Evolutionary conservation across 35 echinoderm and acorn worm species (phyloP), one percentile per base, ranked within the genome.

Genomic region (Anneissia japonica): DNA sequence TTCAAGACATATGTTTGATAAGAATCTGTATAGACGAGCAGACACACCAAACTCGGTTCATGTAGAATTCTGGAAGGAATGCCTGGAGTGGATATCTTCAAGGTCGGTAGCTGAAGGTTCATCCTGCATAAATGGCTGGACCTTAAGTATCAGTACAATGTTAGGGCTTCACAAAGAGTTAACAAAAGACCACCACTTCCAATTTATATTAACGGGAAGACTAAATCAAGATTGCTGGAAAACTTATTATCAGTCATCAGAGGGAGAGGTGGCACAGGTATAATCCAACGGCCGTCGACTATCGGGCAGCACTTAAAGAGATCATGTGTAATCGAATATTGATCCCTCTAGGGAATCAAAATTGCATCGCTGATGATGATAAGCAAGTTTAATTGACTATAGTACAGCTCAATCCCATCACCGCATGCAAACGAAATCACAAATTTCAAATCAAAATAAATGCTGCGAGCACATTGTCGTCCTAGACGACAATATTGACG

Each of bases 151-250:
- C 4, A 4, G 30, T 16, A 12, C 5, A 19, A 45, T 39, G 41
- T 10, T 39, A 16, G 35, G 0, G 30, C 30, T 39, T 5, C 21
- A 21, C 21, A 11, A 82, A 2, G 80, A 82, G 0, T 30, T 79
- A 12, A 77, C 21, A 21, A 21, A 32, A 6, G 5, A 39, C 10
- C 12, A 82, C 16, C 4, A 82, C 45, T 45, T 82, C 12, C 6
- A 82, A 64, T 86, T 77, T 32, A 37, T 86, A 4, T 77, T 86
- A 32, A 82, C 79, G 1, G 45, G 45, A 4, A 39, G 80, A 31
- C 31, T 82, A 29, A 82, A 82, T 31, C 80, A 82, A 46, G 80
- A 82, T 46, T 82, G 80, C 37, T 82, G 16, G 80, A 82, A 31
- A 82, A 82, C 45, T 46, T 82, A 29, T 82, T 82, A 30, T 37